These are phyloP conservation scores for Charina bottae DNA, from an alignment of 2,113 vertebrate genomes.

Conservation along the genomic window DNA sequence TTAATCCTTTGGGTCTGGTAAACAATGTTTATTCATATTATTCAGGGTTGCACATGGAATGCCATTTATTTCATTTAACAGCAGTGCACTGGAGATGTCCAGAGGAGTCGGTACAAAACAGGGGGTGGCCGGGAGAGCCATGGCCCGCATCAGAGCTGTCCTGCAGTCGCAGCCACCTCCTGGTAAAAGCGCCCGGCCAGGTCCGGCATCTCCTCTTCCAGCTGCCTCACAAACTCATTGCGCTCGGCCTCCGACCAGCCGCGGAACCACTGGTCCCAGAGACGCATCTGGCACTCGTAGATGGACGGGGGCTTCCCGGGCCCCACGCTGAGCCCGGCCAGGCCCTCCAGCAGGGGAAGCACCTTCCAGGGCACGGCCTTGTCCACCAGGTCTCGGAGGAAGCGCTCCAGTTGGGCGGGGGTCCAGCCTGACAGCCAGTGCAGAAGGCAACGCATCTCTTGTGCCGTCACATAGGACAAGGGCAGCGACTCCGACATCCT, in stretches of 20 bases:
- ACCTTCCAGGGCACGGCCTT: conserved; percentile 90
- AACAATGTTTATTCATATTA: neutral
- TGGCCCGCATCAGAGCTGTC: conserved; percentile 69
- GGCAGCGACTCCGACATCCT: conserved; percentile 38
- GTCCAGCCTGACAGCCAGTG: conserved; percentile 88
- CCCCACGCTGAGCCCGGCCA: conserved; percentile 75
- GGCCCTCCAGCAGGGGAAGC: conserved; percentile 81
- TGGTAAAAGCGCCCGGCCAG: conserved; percentile 84
- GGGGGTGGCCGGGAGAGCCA: too few relatives aligned
- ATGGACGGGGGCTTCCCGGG: conserved; percentile 81
- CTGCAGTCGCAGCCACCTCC: conserved; percentile 81
- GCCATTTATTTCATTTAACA: too few relatives aligned
- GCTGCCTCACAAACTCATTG: conserved; percentile 82
- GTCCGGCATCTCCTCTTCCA: conserved; percentile 81
- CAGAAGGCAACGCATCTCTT: conserved; percentile 87
- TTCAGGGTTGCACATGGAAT: neutral
- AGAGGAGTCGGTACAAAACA: too few relatives aligned
- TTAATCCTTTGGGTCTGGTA: neutral
- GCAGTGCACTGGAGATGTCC: neutral
- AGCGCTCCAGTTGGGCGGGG: conserved; percentile 77
- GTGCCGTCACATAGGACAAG: conserved; percentile 83
- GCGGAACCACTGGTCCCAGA: conserved; percentile 93
- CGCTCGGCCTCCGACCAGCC: conserved; percentile 87
- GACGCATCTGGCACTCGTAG: conserved; percentile 88
- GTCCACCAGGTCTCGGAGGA: conserved; percentile 83